Base-by-base conservation (phyloP, 2,797 vertebrate species). In the Karalla daura region DNA sequence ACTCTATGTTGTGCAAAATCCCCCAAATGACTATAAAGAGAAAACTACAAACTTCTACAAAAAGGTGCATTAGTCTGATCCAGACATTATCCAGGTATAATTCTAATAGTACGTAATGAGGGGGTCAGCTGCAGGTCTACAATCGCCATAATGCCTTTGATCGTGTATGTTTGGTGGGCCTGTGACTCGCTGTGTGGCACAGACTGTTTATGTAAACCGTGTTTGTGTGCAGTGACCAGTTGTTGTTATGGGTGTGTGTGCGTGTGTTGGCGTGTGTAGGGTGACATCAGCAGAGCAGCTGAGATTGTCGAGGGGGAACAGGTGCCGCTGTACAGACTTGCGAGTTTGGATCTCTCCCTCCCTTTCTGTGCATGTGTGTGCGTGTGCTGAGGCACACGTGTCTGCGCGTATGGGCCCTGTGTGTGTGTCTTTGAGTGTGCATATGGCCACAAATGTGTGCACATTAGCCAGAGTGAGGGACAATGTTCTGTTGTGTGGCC, bases 401-500 rank as follows among this genome's bases (percentile, higher is more conserved):
- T 84, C 65, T 14, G 20, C 60, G 41, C 47, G 74, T 53, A 56
- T 47, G 74, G 63, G 41, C 61, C 32, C 36, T 18, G 47, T 68
- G 81, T 55, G 81, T 55, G 68, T 66, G 71, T 77, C 61, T 56
- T 39, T 64, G 69, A 60, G 70, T 62, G 62, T 68, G 74, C 83
- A 75, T 75, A 28, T 79, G 86, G 65, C 50, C 84, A 71, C 86
- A 89, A 76, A 78, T 84, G 78, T 92, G 87, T 81, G 81, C 74
- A 49, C 69, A 64, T 70, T 55, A 63, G 72, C 49, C 37, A 23
- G 56, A 40, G 5, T 1, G 21, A 18, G 70, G 27, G 40, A 92
- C 91, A 91, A 88, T 90, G 86, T 65, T 59, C 75, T 41, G 79
- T 82, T 90, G 88, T 91, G 80, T 63, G 70, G 24, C 45, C 13